phyloP scores from a whole-genome alignment of 2,888 invertebrate species.

The Conchocele bisecta region DNA sequence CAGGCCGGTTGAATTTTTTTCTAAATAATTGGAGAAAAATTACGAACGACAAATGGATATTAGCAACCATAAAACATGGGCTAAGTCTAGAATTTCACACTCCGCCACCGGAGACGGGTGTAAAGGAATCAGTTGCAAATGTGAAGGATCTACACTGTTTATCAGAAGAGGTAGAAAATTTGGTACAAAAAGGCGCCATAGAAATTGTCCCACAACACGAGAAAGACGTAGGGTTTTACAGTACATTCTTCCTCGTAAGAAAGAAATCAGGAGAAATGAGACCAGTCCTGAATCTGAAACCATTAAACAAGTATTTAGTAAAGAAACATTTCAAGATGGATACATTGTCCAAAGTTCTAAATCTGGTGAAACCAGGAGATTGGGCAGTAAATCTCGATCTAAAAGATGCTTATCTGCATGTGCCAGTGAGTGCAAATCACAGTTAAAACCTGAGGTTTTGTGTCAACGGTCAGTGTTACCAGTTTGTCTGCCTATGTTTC shows the following conservation, averaged over 20 bases:
- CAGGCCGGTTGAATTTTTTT: constrained; percentile 32
- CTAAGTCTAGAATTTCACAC: too few relatives aligned
- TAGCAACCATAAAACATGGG: constrained; percentile 19
- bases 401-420: constrained; percentile 37
- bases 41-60: constrained; percentile 36
- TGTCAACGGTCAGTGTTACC: constrained; percentile 23
- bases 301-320: constrained; percentile 32
- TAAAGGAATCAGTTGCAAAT: constrained; percentile 2
- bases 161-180: constrained; percentile 8
- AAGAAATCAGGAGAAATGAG: constrained; percentile 33
- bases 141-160: constrained; percentile 7
- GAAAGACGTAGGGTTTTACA: too few relatives aligned
- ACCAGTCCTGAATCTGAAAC: constrained; percentile 40
- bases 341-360: constrained; percentile 38
- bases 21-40: constrained; percentile 30
- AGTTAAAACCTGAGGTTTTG: constrained; percentile 38
- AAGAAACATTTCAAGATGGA: constrained; percentile 50
- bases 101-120: too few relatives aligned
- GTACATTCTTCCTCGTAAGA: constrained; percentile 37
- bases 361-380: constrained; percentile 39
- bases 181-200: constrained; percentile 11
- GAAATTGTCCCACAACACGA: background rate
- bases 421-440: constrained; percentile 27
- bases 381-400: constrained; percentile 43
- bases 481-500: constrained; percentile 40